phyloP scores from a whole-genome alignment of 2,797 vertebrate species.

The Tiaroga cobitis region DNA sequence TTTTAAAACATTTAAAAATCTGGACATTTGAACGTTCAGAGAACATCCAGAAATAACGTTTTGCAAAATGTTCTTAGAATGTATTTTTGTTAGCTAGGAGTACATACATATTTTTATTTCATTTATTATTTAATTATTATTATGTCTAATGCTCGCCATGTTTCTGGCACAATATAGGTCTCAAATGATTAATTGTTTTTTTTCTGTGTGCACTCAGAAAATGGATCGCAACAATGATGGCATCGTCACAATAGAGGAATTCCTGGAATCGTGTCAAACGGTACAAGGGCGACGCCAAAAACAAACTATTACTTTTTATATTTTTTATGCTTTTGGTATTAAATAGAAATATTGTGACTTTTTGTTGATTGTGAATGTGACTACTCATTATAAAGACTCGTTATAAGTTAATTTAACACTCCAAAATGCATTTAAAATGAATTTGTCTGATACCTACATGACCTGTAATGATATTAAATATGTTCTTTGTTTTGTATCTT shows the following conservation, averaged over 20 bases:
- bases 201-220: conserved; percentile 79
- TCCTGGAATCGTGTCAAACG: conserved; percentile 95
- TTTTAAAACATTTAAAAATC: too few species aligned
- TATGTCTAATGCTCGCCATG: background rate
- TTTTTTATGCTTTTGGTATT: background rate
- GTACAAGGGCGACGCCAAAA: conserved; percentile 64
- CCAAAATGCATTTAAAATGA: background rate
- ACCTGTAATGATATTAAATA: background rate
- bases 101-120: background rate
- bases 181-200: background rate
- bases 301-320: background rate
- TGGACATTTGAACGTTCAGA: too few species aligned
- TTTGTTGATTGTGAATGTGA: background rate
- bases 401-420: background rate
- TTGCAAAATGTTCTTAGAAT: background rate
- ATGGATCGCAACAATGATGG: conserved; percentile 98
- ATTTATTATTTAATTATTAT: background rate
- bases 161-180: background rate
- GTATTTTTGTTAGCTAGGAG: background rate
- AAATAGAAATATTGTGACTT: background rate
- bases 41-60: background rate
- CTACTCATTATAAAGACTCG: background rate
- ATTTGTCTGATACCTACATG: background rate
- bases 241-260: conserved; percentile 95
- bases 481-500: background rate